Evolutionary conservation across 2,888 invertebrate species (phyloP).

Genomic region (Hanleya hanleyi): DNA sequence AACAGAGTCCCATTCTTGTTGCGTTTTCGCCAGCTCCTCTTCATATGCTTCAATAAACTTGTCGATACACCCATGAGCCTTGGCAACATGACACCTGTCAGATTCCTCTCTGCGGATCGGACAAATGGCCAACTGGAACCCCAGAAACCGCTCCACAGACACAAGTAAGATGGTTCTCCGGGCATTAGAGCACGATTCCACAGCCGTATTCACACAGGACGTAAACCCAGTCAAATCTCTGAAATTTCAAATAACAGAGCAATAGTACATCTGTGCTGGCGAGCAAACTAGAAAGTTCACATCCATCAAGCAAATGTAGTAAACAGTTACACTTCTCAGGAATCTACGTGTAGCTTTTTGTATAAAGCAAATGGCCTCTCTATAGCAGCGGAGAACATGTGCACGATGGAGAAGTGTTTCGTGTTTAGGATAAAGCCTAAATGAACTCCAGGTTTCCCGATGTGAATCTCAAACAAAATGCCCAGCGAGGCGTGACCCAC

Average conservation of each 20-base stretch:
- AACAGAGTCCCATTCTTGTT: not conserved
- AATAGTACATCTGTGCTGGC: no score
- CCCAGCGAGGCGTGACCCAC: no score
- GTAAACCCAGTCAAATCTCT: not conserved
- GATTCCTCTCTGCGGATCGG: not conserved
- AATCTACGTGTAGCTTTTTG: no score
- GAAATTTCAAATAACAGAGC: not conserved
- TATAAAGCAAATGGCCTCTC: no score
- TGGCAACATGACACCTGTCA: not conserved
- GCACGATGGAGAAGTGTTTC: no score
- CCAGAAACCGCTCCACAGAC: not conserved
- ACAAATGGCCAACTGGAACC: not conserved
- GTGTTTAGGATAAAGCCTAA: no score
- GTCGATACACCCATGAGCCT: not conserved
- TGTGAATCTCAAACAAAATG: no score
- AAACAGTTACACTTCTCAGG: no score
- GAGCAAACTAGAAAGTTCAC: no score
- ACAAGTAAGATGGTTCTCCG: not conserved
- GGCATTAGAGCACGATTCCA: not conserved
- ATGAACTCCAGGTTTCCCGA: no score
- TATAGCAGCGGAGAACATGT: no score
- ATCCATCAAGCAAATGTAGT: no score
- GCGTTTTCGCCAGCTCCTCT: not conserved
- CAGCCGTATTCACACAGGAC: not conserved
- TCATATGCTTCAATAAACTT: not conserved